Evolutionary conservation across 2,113 vertebrate genomes (phyloP).

Genomic region (Felis chaus): DNA sequence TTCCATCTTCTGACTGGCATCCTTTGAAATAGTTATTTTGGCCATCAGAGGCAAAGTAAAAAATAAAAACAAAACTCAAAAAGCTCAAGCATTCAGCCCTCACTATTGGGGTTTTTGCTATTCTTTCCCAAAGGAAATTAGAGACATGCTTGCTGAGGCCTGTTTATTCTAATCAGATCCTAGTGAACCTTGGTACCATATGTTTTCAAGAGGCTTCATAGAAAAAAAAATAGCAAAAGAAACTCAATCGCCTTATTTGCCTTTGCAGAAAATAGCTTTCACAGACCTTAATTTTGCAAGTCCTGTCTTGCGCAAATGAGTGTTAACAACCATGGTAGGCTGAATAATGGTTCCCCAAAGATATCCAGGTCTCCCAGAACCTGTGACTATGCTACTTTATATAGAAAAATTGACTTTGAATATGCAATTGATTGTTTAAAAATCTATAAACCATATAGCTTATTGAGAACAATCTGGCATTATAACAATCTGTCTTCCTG

Average conservation of each 20-base stretch:
- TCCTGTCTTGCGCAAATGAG: background rate
- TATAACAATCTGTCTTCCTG: background rate
- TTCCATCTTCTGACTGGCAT: background rate
- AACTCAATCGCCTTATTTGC: background rate
- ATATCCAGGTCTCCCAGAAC: background rate
- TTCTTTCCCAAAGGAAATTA: constrained; percentile 18
- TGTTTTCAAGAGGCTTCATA: background rate
- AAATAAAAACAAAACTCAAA: background rate
- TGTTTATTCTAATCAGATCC: background rate
- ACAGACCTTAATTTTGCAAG: constrained; percentile 19
- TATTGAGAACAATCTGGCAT: background rate
- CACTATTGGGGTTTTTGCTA: background rate
- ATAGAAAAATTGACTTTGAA: background rate
- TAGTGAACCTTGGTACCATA: background rate
- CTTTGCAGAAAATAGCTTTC: constrained; percentile 5
- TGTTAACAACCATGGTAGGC: background rate
- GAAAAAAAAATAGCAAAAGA: background rate
- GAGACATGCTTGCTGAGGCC: background rate
- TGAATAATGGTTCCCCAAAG: background rate
- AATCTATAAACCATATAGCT: background rate
- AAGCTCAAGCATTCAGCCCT: background rate
- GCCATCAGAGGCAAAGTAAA: background rate
- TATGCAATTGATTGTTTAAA: background rate
- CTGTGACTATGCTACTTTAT: background rate
- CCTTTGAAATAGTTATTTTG: background rate